These are phyloP conservation scores for Caenorhabditis zanzibari DNA, from an alignment of 2,888 invertebrate genomes.

Conservation along the genomic window DNA sequence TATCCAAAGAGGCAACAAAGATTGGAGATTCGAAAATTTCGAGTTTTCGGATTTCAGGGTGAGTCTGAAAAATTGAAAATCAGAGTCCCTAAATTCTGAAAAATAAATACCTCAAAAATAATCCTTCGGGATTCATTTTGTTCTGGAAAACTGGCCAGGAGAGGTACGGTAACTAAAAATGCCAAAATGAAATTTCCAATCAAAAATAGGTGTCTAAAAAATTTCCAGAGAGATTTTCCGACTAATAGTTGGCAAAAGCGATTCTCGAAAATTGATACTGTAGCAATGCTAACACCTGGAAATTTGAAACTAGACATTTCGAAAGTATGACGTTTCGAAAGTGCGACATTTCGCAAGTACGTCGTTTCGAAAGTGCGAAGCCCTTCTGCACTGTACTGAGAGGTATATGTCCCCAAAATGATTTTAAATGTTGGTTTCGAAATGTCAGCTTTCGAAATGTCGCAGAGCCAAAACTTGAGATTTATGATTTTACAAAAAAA, in stretches of 20 bases:
- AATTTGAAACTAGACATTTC: not conserved
- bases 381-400: too few species aligned
- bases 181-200: not conserved
- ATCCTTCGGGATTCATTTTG: not conserved
- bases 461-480: too few species aligned
- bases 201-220: not conserved
- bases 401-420: too few species aligned
- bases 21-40: not conserved
- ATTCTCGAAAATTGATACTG: not conserved
- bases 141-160: not conserved
- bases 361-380: too few species aligned
- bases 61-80: not conserved
- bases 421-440: too few species aligned
- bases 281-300: not conserved
- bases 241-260: not conserved
- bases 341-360: too few species aligned
- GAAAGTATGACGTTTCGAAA: not conserved
- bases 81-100: too few species aligned
- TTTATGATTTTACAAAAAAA: too few species aligned
- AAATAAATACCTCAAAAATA: slow-evolving; percentile 2
- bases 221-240: not conserved
- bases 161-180: not conserved
- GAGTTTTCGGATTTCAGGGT: not conserved
- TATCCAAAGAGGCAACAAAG: not conserved
- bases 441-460: too few species aligned